phyloP scores from a whole-genome alignment of 2,113 vertebrate genomes.

The Vidua macroura region DNA sequence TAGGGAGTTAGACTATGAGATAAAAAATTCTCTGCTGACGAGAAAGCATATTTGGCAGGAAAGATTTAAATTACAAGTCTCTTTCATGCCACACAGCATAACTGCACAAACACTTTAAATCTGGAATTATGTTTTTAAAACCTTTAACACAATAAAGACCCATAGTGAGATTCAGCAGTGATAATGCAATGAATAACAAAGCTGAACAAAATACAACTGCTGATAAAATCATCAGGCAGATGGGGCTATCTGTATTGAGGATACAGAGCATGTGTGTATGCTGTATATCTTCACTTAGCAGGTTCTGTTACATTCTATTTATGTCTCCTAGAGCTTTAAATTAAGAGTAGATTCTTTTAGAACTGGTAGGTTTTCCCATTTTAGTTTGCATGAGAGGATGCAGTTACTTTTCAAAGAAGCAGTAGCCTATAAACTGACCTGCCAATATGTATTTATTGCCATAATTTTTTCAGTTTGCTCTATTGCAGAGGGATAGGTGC shows the following conservation, averaged over 20 bases:
- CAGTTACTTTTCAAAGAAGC: not conserved
- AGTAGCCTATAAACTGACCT: not conserved
- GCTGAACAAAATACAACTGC: not conserved
- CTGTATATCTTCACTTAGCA: not conserved
- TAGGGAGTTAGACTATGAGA: constrained; percentile 21
- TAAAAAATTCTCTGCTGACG: constrained; percentile 6
- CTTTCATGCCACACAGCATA: not conserved
- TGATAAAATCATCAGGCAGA: not conserved
- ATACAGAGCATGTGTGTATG: not conserved
- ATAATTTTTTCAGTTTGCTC: not conserved
- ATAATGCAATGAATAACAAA: not conserved
- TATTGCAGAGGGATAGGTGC: not conserved
- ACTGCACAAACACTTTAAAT: not conserved
- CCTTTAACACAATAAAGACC: not conserved
- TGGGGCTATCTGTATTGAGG: not conserved
- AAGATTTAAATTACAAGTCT: constrained; percentile 36
- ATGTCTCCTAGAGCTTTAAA: not conserved
- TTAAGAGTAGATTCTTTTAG: not conserved
- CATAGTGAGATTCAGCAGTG: not conserved
- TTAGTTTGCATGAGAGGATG: not conserved
- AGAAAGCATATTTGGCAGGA: constrained; percentile 36
- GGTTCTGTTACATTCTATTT: not conserved
- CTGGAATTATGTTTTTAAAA: not conserved
- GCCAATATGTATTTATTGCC: not conserved
- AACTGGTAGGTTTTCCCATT: not conserved